Evolutionary conservation across 2,797 vertebrate genomes (phyloP).

Genomic region (Danio albolineatus): DNA sequence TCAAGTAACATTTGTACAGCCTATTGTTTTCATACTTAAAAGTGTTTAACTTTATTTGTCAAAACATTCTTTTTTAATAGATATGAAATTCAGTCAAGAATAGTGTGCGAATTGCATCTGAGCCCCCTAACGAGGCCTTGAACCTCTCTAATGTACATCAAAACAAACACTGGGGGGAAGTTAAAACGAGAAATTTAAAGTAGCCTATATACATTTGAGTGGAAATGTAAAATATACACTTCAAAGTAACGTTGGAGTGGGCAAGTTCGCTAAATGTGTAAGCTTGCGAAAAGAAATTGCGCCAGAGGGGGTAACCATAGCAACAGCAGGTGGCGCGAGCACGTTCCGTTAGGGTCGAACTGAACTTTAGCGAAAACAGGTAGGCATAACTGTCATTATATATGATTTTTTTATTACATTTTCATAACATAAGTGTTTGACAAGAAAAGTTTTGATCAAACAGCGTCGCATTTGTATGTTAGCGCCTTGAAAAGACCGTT

Average conservation of each 20-base stretch:
- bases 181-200: not conserved
- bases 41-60: too few species aligned
- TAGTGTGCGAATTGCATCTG: not conserved
- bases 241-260: constrained; percentile 4
- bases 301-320: constrained; percentile 23
- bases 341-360: not conserved
- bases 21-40: too few species aligned
- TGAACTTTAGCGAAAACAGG: constrained; percentile 8
- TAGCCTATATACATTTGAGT: not conserved
- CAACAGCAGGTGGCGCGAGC: not conserved
- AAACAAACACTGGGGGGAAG: not conserved
- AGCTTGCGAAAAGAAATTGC: not conserved
- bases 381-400: not conserved
- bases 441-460: not conserved
- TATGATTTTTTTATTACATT: not conserved
- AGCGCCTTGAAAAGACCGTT: not conserved
- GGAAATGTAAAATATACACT: not conserved
- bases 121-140: constrained; percentile 3
- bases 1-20: too few species aligned
- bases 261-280: not conserved
- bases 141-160: constrained; percentile 3
- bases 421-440: not conserved
- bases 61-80: too few species aligned
- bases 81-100: not conserved
- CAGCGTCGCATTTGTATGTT: not conserved